Evolutionary conservation across 2,888 invertebrate species (phyloP).

Genomic region (Drosophila recens): DNA sequence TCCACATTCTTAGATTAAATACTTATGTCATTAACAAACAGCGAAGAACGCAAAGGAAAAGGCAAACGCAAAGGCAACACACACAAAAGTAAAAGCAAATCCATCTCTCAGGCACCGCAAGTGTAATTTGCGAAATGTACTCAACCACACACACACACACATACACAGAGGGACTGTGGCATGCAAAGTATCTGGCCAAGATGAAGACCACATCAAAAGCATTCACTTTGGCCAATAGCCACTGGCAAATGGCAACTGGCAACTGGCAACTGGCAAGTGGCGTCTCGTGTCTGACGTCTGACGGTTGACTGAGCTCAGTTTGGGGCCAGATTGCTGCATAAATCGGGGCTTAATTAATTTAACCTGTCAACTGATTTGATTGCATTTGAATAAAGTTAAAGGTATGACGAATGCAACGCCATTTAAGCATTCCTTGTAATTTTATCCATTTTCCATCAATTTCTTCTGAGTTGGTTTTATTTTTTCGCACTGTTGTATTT

Average conservation of each 20-base stretch:
- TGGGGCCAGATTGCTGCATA: conserved; percentile 39
- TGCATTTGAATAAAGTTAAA: conserved; percentile 55
- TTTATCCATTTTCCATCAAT: conserved; percentile 13
- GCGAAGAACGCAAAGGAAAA: not conserved
- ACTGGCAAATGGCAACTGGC: conserved; percentile 16
- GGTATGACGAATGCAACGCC: conserved; percentile 20
- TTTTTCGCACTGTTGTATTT: conserved; percentile 8
- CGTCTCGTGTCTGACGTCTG: not conserved
- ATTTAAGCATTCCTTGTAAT: conserved; percentile 30
- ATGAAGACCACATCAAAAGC: conserved; percentile 71
- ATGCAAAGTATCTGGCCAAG: conserved; percentile 58
- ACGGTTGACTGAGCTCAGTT: not conserved
- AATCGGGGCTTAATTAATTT: conserved; percentile 75
- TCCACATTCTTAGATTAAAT: conserved; percentile 67
- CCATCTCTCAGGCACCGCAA: conserved; percentile 63
- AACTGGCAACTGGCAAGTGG: conserved; percentile 7
- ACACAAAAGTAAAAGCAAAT: conserved; percentile 46
- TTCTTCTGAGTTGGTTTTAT: conserved; percentile 12
- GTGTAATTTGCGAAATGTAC: conserved; percentile 71
- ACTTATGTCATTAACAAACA: conserved; percentile 74
- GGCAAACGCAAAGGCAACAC: conserved; percentile 12
- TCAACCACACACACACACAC: conserved; percentile 30
- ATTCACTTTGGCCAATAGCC: conserved; percentile 23
- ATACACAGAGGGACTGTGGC: conserved; percentile 21
- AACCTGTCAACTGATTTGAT: conserved; percentile 69